Conservation (phyloP, 30 jellyfish, hydroid and myxozoan species). For the Clytia hemisphaerica region DNA sequence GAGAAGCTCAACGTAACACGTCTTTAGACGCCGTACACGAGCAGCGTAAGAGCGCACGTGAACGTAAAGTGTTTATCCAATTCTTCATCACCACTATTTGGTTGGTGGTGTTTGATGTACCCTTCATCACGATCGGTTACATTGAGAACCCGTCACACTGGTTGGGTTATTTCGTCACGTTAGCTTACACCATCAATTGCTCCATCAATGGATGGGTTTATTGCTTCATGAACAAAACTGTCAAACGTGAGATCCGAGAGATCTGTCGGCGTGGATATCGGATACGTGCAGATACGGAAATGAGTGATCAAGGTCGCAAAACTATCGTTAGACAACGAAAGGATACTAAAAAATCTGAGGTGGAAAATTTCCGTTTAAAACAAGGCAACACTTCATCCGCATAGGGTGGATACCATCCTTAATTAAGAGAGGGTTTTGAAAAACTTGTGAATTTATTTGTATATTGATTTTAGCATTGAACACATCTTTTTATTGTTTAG, state of each 20-base stretch:
- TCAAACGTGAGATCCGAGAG: neutral
- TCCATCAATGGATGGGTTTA: slow-evolving; percentile 25
- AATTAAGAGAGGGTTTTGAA: too few relatives aligned
- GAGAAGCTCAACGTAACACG: neutral
- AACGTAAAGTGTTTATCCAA: neutral
- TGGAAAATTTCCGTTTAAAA: too few relatives aligned
- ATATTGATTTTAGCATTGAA: too few relatives aligned
- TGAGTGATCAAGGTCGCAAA: too few relatives aligned
- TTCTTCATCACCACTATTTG: neutral
- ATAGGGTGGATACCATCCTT: too few relatives aligned
- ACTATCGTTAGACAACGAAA: too few relatives aligned
- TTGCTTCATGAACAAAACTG: neutral
- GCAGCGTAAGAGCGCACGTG: neutral
- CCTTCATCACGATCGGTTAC: slow-evolving; percentile 1
- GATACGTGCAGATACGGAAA: too few relatives aligned
- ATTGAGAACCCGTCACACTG: neutral
- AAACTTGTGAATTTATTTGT: too few relatives aligned
- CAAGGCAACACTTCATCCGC: too few relatives aligned
- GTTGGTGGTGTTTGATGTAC: slow-evolving; percentile 2
- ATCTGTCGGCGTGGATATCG: too few relatives aligned
- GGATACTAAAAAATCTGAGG: too few relatives aligned
- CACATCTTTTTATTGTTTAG: too few relatives aligned
- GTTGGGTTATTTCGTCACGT: slow-evolving; percentile 7
- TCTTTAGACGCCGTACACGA: neutral
- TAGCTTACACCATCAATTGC: slow-evolving; percentile 12